Percentiles rank a stretch among this genome's conserved stretches.
phyloP scores from a whole-genome alignment of 2,113 vertebrate genomes.

The Pogonocichla stellata region DNA sequence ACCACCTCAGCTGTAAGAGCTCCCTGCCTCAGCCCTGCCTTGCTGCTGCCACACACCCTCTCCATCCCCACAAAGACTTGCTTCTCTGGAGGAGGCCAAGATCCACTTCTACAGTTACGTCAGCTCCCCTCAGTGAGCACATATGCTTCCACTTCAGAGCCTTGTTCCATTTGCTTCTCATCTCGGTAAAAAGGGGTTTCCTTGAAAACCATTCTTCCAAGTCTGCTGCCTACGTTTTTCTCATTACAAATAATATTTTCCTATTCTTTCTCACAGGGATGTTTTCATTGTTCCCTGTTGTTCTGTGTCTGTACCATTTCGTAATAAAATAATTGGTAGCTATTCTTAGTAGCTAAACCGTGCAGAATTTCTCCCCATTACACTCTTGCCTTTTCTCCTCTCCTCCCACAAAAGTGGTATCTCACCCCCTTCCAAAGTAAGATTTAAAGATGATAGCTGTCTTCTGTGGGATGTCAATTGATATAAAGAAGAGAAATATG shows the following conservation, averaged over 20 bases:
- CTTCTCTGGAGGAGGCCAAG: not conserved
- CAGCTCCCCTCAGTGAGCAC: not conserved
- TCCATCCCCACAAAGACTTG: not conserved
- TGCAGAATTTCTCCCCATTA: not conserved
- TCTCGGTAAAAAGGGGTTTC: constrained; percentile 22
- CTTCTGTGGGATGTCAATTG: not conserved
- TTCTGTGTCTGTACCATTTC: not conserved
- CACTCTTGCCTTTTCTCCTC: not conserved
- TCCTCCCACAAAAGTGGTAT: not conserved
- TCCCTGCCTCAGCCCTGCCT: not conserved
- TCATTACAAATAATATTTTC: not conserved
- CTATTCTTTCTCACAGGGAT: not conserved
- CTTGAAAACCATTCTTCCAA: constrained; percentile 22
- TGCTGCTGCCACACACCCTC: not conserved
- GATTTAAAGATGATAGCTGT: not conserved
- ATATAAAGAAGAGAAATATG: not conserved
- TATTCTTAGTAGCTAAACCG: not conserved
- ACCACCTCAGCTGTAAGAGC: not conserved
- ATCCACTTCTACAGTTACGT: constrained; percentile 2
- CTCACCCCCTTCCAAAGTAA: not conserved
- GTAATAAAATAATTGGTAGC: constrained; percentile 3
- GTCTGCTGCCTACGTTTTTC: not conserved
- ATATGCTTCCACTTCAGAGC: constrained; percentile 59
- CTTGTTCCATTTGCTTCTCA: constrained; percentile 25
- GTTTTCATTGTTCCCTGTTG: not conserved